Base-by-base conservation (phyloP, 2,888 invertebrate genomes). In the Microctonus brassicae region DNA sequence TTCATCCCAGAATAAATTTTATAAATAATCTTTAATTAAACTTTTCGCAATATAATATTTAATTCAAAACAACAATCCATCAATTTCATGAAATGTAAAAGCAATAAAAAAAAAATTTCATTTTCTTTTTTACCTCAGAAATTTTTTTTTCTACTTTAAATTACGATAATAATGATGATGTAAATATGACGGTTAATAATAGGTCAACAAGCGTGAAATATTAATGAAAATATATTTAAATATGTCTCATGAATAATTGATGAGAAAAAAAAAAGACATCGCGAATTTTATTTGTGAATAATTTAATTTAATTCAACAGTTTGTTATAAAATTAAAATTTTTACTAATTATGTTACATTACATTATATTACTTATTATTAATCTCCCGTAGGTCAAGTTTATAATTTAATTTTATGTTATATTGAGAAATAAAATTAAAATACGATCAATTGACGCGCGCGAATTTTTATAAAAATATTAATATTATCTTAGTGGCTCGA, bases 331-430 rank as follows among this genome's bases (percentile, higher is more conserved):
- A n/a, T n/a, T n/a, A n/a, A n/a, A n/a, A n/a, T n/a, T n/a, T n/a
- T n/a, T n/a, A n/a, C n/a, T n/a, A n/a, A n/a, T n/a, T n/a, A n/a
- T n/a, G n/a, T n/a, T n/a, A n/a, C n/a, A n/a, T n/a, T n/a, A n/a
- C n/a, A n/a, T n/a, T n/a, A n/a, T n/a, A n/a, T n/a, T n/a, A n/a
- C n/a, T n/a, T n/a, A 69, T 69, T 62, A 69, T 69, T 69, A 69
- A 69, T 69, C 62, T 39, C n/a, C 13, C 57, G 17, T 10, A 29
- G 34, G 26, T 20, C 26, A 62, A 53, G 53, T 39, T 62, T 62
- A n/a, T n/a, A n/a, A n/a, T n/a, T n/a, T n/a, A n/a, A n/a, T n/a
- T n/a, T n/a, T n/a, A n/a, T n/a, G n/a, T n/a, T n/a, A n/a, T n/a
- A n/a, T n/a, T n/a, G n/a, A n/a, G n/a, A n/a, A n/a, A n/a, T n/a